phyloP scores from a whole-genome alignment of 2,113 vertebrate species.

The Leptobrachium ailaonicum region DNA sequence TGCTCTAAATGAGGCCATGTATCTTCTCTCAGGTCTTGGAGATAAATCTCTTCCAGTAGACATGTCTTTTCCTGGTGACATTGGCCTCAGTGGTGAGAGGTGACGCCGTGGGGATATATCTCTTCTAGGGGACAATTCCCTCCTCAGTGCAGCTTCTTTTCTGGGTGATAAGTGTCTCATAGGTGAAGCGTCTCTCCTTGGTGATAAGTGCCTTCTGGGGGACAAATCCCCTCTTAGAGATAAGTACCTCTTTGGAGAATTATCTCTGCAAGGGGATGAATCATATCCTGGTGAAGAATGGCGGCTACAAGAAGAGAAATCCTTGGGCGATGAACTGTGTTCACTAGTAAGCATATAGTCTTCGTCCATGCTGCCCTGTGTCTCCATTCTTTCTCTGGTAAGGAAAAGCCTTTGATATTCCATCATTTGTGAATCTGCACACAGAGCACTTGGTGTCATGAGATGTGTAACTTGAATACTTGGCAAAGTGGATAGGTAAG shows the following conservation, averaged over 20 bases:
- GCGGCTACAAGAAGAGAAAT: constrained; percentile 80
- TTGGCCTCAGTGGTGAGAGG: constrained; percentile 76
- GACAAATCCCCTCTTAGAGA: constrained; percentile 81
- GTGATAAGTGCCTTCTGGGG: constrained; percentile 76
- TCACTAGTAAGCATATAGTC: constrained; percentile 77
- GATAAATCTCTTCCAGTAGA: constrained; percentile 84
- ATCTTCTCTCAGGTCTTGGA: constrained; percentile 84
- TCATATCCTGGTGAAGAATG: constrained; percentile 87
- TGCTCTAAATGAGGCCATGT: constrained; percentile 74
- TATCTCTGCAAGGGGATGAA: constrained; percentile 83
- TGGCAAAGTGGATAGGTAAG: constrained; percentile 90
- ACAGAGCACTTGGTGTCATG: constrained; percentile 71
- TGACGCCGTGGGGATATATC: constrained; percentile 83
- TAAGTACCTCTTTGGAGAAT: constrained; percentile 87
- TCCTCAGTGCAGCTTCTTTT: constrained; percentile 76
- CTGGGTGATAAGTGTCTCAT: constrained; percentile 79
- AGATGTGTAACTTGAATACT: constrained; percentile 94
- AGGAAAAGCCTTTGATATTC: constrained; percentile 83
- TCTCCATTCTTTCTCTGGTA: constrained; percentile 78
- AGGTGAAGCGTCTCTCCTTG: constrained; percentile 76
- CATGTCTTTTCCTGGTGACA: constrained; percentile 82
- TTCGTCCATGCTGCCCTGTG: constrained; percentile 84
- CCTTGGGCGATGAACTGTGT: constrained; percentile 79
- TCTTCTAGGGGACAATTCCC: constrained; percentile 78
- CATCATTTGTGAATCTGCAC: constrained; percentile 73